Percentiles rank a stretch among this genome's conserved stretches.
phyloP scores from a whole-genome alignment of 2,113 vertebrate species.

The Oceanites oceanicus region DNA sequence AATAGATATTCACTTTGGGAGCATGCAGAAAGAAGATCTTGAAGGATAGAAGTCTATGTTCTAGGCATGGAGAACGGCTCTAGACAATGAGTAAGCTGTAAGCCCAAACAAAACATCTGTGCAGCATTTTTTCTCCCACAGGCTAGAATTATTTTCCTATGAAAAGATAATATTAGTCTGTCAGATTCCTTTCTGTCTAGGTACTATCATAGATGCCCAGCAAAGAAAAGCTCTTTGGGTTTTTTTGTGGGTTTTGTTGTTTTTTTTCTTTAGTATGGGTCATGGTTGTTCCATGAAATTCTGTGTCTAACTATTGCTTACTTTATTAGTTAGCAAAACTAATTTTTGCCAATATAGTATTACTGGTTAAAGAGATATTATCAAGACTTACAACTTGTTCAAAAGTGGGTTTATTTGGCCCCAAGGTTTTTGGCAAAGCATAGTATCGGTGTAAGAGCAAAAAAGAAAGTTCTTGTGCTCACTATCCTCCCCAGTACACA shows the following conservation, averaged over 20 bases:
- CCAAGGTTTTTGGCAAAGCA: neutral
- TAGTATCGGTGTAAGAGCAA: neutral
- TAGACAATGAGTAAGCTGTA: neutral
- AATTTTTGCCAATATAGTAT: neutral
- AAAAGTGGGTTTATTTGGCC: neutral
- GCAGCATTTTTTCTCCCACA: neutral
- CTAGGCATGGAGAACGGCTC: neutral
- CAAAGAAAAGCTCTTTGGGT: neutral
- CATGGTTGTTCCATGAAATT: neutral
- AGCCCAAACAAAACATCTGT: neutral
- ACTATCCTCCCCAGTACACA: neutral
- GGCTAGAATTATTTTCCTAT: neutral
- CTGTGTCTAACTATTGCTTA: neutral
- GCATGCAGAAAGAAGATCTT: neutral
- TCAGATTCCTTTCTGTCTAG: slow-evolving; percentile 39
- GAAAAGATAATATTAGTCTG: neutral
- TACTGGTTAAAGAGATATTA: neutral
- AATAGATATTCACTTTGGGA: neutral
- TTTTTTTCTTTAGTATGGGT: neutral
- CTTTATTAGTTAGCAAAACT: neutral
- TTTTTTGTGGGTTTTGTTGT: neutral
- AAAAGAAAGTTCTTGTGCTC: neutral
- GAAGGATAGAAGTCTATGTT: neutral
- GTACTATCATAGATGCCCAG: neutral
- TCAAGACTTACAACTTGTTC: neutral